phyloP scores from a whole-genome alignment of 2,797 vertebrate genomes.

The Hypotaenidia okinawae region DNA sequence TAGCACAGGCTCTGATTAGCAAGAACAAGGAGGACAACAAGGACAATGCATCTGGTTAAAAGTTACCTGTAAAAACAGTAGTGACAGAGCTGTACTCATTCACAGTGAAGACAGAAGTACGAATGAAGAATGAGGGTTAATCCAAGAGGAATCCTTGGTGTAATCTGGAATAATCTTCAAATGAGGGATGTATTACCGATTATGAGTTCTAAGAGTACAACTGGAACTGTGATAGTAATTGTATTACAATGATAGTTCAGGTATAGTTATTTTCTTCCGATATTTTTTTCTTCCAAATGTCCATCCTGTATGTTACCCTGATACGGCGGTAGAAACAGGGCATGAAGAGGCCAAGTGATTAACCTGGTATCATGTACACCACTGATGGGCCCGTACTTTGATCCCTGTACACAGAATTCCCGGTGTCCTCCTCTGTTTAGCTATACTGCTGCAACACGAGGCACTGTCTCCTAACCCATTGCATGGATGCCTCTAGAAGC shows the following conservation, averaged over 20 bases:
- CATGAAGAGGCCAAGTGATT: neutral
- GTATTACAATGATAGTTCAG: neutral
- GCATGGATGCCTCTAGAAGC: neutral
- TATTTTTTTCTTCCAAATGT: neutral
- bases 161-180: slow-evolving; percentile 16
- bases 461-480: neutral
- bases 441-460: neutral
- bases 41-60: neutral
- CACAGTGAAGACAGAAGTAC: neutral
- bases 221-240: neutral
- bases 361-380: neutral
- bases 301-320: neutral
- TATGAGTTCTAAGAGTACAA: neutral
- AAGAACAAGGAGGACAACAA: neutral
- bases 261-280: neutral
- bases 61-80: neutral
- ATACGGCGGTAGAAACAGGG: neutral
- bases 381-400: neutral
- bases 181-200: neutral
- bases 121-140: neutral
- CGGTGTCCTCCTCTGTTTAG: neutral
- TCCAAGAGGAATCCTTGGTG: neutral
- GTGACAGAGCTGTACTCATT: neutral
- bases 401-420: neutral
- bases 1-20: neutral